Evolutionary conservation across 2,113 vertebrate genomes (phyloP).

Genomic region (Callocephalon fimbriatum): DNA sequence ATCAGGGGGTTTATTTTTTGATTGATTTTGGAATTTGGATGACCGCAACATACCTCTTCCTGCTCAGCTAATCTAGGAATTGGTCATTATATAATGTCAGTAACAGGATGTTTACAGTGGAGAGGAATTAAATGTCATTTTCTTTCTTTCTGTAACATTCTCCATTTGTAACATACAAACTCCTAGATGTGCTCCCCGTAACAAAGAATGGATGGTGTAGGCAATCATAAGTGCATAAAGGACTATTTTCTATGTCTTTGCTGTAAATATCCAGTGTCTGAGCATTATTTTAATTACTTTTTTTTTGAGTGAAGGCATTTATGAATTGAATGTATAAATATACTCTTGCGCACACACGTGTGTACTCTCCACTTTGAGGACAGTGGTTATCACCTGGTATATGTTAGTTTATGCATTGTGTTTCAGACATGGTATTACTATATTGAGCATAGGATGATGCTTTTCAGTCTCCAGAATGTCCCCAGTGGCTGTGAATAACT

Average conservation of each 20-base stretch:
- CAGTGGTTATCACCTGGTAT: background rate
- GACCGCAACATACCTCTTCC: background rate
- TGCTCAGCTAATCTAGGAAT: background rate
- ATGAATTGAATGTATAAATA: background rate
- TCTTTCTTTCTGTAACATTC: background rate
- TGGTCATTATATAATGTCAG: background rate
- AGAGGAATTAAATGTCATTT: background rate
- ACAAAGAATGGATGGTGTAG: background rate
- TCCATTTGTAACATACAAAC: background rate
- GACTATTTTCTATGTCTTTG: background rate
- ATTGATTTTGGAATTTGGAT: background rate
- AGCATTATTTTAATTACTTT: background rate
- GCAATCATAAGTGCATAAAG: background rate
- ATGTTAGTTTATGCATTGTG: background rate
- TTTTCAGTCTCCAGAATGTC: background rate
- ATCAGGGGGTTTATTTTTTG: background rate
- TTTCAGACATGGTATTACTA: background rate
- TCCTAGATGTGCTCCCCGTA: background rate
- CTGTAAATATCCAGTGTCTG: background rate
- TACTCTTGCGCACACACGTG: rapidly evolving
- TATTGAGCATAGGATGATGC: background rate
- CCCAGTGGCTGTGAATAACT: background rate
- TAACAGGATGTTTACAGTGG: background rate
- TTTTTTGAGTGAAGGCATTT: background rate
- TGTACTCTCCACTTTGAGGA: background rate